Evolutionary conservation across 1,140 invertebrate genomes (phyloP), one percentile per base, ranked within the genome.

Genomic region (Caenorhabditis tropicalis): DNA sequence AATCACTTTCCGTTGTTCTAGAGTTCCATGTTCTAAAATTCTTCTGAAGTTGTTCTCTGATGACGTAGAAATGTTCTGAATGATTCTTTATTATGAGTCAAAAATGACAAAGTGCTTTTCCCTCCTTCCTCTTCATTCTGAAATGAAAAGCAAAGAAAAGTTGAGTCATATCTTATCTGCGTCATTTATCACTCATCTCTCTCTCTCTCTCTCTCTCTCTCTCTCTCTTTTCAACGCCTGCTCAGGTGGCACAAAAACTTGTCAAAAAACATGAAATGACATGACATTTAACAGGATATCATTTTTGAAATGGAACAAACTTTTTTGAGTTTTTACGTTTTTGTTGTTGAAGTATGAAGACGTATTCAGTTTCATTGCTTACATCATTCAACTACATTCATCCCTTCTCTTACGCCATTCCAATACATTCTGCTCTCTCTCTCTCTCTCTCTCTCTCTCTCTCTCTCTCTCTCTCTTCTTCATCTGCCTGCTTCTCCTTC

Each of bases 131-230:
- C 29, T 7, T 15, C n/a, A 10, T 21, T 24, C n/a, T 31, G 12
- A 43, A 43, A 43, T 6, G 36, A 43, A 43, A 46, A 74, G 12
- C 16, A 46, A 74, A 74, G 36, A 43, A 74, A 65, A 84, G 65
- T 70, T 79, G 74, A 24, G 29, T 80, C 33, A 85, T 70, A 21
- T 81, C 79, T 51, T 81, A 82, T 36, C 81, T 56, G 49, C 15
- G 49, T 82, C 81, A 39, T 51, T 43, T 51, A 27, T 82, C 51
- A n/a, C 33, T 27, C 46, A 49, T 48, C 24, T 7, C 9, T 19
- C 7, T 70, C 7, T 56, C 53, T 19, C 53, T 56, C 53, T 56
- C n/a, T n/a, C n/a, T n/a, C n/a, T n/a, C n/a, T 48, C 27, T 51
- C 21, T 79, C 36, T 15, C n/a, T 15, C 2, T 31, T 51, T 29